These are phyloP conservation scores for Falco concolor DNA, from an alignment of 2,797 vertebrate species.

Conservation along the genomic window DNA sequence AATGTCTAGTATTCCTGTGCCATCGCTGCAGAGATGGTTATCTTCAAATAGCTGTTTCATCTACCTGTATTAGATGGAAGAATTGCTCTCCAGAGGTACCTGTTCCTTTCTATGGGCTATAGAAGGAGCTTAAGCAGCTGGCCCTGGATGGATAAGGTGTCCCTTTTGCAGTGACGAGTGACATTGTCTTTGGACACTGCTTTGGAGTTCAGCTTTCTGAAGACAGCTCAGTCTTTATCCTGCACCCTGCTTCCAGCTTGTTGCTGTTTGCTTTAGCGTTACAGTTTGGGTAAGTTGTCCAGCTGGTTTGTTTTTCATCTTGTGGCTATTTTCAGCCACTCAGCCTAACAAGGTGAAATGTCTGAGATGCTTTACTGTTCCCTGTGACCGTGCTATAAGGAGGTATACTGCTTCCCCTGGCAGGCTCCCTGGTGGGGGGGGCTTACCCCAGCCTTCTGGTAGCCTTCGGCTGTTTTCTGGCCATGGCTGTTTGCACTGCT, in stretches of 20 bases:
- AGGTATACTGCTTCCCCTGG: not conserved
- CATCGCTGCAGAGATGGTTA: accelerated
- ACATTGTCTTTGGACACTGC: not conserved
- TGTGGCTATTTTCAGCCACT: constrained; percentile 63
- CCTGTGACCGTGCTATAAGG: not conserved
- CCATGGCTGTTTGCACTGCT: not conserved
- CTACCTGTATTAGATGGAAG: not conserved
- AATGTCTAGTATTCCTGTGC: not conserved
- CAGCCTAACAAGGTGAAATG: constrained; percentile 65
- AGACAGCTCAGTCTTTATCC: not conserved
- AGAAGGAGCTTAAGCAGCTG: not conserved
- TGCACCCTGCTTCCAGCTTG: not conserved
- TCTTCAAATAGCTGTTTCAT: not conserved
- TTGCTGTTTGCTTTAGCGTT: not conserved
- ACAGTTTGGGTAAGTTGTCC: not conserved
- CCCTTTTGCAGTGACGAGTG: not conserved
- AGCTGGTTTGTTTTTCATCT: constrained; percentile 60
- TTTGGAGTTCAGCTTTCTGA: not conserved
- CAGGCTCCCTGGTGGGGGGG: not conserved
- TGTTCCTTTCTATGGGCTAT: accelerated
- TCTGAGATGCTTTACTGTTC: constrained; percentile 56
- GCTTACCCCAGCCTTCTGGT: not conserved
- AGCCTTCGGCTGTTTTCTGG: not conserved
- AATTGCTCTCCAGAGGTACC: not conserved
- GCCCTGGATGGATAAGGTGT: accelerated